Evolutionary conservation across 2,797 vertebrate genomes (phyloP).

Genomic region (Sphenodon punctatus): DNA sequence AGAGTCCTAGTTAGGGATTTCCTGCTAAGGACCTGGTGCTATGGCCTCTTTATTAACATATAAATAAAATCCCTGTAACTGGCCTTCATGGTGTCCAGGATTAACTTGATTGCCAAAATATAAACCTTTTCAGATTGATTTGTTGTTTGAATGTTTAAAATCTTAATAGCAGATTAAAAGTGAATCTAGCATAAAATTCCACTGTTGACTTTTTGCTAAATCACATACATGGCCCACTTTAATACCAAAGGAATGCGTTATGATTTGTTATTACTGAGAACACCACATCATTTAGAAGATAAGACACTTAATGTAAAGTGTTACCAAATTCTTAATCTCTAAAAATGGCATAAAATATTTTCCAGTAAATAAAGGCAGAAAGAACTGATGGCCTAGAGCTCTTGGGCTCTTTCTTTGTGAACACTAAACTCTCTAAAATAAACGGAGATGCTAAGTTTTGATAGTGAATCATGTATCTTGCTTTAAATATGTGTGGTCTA

Average conservation of each 20-base stretch:
- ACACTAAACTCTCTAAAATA: constrained; percentile 30
- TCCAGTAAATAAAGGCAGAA: constrained; percentile 54
- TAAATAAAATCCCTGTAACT: no score
- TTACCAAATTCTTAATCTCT: constrained; percentile 59
- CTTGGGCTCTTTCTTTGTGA: constrained; percentile 40
- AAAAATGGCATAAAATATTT: constrained; percentile 48
- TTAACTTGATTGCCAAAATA: no score
- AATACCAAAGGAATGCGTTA: constrained; percentile 57
- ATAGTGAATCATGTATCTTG: neutral
- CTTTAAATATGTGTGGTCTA: neutral
- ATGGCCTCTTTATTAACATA: no score
- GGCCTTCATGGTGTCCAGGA: no score
- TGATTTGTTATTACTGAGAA: constrained; percentile 30
- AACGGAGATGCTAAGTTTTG: neutral
- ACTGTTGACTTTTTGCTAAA: neutral
- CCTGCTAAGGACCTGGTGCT: no score
- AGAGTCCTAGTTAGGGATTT: no score
- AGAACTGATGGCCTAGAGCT: constrained; percentile 31
- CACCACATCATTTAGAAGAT: constrained; percentile 58
- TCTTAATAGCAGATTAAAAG: neutral
- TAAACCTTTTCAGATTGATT: neutral
- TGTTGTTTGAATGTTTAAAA: no score
- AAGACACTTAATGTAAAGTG: constrained; percentile 64
- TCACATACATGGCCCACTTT: constrained; percentile 4
- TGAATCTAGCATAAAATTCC: constrained; percentile 9